Percentiles rank a stretch among this genome's conserved stretches.
phyloP scores from a whole-genome alignment of 2,113 vertebrate genomes.

The rat (Rattus norvegicus) region GRCr8 NC_086038.1:8925001-8925500 shows the following conservation, averaged over 20 bases:
- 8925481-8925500: neutral
- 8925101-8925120: neutral
- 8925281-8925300: slow-evolving; percentile 88
- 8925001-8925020: neutral
- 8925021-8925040: neutral
- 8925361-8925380: rapidly evolving
- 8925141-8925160: slow-evolving; percentile 78
- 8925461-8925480: neutral
- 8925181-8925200: slow-evolving; percentile 87
- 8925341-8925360: neutral
- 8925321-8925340: rapidly evolving
- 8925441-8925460: too few species aligned
- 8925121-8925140: slow-evolving; percentile 16
- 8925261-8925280: slow-evolving; percentile 87
- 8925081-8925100: slow-evolving; percentile 6
- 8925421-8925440: too few species aligned
- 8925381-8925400: neutral
- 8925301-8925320: slow-evolving; percentile 87
- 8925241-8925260: slow-evolving; percentile 88
- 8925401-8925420: neutral
- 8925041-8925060: neutral
- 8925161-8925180: slow-evolving; percentile 88
- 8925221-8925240: slow-evolving; percentile 86
- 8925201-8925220: slow-evolving; percentile 90
- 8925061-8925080: neutral